Percentiles rank a stretch among this genome's conserved stretches.
Evolutionary conservation across 2,797 vertebrate species (phyloP).

Genomic region (Schizopygopsis pylzovi): DNA sequence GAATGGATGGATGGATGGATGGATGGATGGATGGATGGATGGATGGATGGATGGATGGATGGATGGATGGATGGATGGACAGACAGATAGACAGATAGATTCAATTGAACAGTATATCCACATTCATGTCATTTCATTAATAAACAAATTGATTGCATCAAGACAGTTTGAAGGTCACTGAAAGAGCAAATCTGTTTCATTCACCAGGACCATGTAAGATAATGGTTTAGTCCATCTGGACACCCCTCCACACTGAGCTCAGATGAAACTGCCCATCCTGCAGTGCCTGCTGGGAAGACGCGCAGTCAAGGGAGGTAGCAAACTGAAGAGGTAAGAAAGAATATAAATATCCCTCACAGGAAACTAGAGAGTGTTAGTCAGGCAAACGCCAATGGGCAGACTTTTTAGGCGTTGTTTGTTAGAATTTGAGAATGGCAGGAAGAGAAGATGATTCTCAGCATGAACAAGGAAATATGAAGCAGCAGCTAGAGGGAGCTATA

Average conservation of each 20-base stretch:
- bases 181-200: constrained; percentile 63
- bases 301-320: constrained; percentile 67
- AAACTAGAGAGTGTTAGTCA: constrained; percentile 46
- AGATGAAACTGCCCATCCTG: constrained; percentile 83
- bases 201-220: constrained; percentile 57
- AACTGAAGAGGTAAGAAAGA: constrained; percentile 77
- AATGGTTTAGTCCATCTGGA: constrained; percentile 68
- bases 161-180: constrained; percentile 69
- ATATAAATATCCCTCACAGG: constrained; percentile 60
- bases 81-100: not conserved
- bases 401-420: constrained; percentile 65
- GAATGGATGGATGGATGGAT: not conserved
- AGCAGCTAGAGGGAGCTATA: constrained; percentile 80
- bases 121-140: not conserved
- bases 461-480: constrained; percentile 75
- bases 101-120: not conserved
- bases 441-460: constrained; percentile 65
- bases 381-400: constrained; percentile 42
- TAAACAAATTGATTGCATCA: constrained; percentile 32
- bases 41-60: too few relatives aligned
- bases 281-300: constrained; percentile 86
- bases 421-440: constrained; percentile 42
- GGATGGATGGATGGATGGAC: not conserved
- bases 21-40: not conserved
- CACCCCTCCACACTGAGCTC: constrained; percentile 80